Evolutionary conservation across 2,888 invertebrate species (phyloP), one percentile per base, ranked within the genome.

Genomic region (Nysson spinosus): DNA sequence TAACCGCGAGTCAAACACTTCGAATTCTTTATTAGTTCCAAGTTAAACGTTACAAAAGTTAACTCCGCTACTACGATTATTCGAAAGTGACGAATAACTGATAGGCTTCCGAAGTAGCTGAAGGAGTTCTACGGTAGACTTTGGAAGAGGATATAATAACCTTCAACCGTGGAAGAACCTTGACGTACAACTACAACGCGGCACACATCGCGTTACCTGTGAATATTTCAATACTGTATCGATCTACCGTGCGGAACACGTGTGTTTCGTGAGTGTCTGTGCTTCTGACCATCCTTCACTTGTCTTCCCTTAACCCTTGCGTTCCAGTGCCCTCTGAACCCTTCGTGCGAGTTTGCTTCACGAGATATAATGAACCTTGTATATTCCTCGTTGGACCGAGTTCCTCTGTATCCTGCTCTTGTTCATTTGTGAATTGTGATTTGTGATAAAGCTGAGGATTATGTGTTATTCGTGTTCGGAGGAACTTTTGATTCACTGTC

Each of bases 221-320:
- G 75, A 74, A 74, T 74, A 74, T 74, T 74, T 74, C 76, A 74
- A 63, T 68, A 55, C 34, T 37, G 24, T 50, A 74, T 73, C 76
- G 72, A 72, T 74, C 58, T 61, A 50, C 42, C 57, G 66, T 57
- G 37, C 16, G 4, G 20, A 47, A 50, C 67, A 63, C 68, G 66
- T 60, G n/a, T n/a, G 69, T 54, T 62, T 49, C 62, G 62, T 61
- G 63, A 61, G 39, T 66, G 64, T 58, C 56, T 39, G 56, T 43
- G 66, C 39, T 22, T 37, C 28, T 12, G 9, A 34, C 14, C 34
- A 34, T 2, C 34, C 34, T 34, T 34, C 14, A 4, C 4, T 34
- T 12, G 4, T 34, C 16, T 34, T 34, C 14, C 7, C 34, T 16
- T 9, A n/a, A n/a, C 30, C 4, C 11, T 30, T 11, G 5, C 1